phyloP scores from a whole-genome alignment of 2,797 vertebrate genomes.

The Phalanger gymnotis region DNA sequence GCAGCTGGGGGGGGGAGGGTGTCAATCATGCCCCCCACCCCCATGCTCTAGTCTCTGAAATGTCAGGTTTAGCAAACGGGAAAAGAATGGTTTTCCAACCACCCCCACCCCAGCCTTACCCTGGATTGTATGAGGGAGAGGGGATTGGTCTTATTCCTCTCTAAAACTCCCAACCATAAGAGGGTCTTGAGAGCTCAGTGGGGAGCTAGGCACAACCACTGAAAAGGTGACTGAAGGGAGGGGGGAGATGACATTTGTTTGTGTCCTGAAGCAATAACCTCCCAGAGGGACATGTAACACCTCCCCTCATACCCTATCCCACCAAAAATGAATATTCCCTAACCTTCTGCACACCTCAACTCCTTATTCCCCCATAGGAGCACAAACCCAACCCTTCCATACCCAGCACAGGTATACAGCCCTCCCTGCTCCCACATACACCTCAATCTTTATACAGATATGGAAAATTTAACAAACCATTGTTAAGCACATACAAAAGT shows the following conservation, averaged over 20 bases:
- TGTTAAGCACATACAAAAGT: not conserved
- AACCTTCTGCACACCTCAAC: not conserved
- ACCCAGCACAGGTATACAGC: not conserved
- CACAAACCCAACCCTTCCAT: not conserved
- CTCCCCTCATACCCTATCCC: not conserved
- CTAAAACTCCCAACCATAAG: constrained; percentile 6
- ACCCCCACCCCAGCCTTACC: not conserved
- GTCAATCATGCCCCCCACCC: not conserved
- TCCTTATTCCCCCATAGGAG: not conserved
- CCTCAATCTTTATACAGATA: not conserved
- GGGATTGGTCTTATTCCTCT: not conserved
- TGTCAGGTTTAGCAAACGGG: not conserved
- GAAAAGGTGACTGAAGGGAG: not conserved
- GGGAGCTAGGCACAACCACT: not conserved
- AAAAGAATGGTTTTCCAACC: not conserved
- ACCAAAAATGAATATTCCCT: not conserved
- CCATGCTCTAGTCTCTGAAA: not conserved
- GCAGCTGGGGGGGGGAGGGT: not conserved
- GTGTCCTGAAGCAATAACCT: not conserved
- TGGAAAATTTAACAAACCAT: not conserved
- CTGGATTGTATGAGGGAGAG: not conserved
- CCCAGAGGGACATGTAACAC: not conserved
- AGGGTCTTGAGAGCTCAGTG: not conserved
- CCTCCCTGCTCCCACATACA: not conserved
- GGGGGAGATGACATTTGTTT: not conserved